Conservation (phyloP, 2,888 invertebrate genomes). For the Ormyrus rosae region DNA sequence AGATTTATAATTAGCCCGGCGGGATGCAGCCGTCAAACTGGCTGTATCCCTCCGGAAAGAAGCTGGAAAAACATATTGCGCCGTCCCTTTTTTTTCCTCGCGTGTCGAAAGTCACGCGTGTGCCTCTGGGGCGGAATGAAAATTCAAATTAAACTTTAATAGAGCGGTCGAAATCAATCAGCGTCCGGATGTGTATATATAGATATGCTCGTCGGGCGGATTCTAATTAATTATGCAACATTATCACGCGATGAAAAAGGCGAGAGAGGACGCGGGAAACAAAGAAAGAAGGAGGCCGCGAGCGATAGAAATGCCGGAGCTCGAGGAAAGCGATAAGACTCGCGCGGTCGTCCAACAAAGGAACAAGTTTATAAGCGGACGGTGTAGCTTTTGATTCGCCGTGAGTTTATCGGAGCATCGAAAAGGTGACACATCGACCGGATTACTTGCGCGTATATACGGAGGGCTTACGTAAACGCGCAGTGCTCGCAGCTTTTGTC, state of each 20-base stretch:
- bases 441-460: background rate
- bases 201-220: background rate
- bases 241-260: conserved; percentile 17
- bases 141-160: background rate
- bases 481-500: background rate
- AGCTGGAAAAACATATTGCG: background rate
- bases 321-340: conserved; percentile 31
- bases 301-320: background rate
- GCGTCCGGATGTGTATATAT: background rate
- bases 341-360: background rate
- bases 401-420: background rate
- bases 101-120: background rate
- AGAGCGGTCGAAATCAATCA: conserved; percentile 14
- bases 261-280: conserved; percentile 21
- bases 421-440: conserved; percentile 8
- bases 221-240: conserved; percentile 48
- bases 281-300: conserved; percentile 46
- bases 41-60: background rate
- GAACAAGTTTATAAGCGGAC: conserved; percentile 16
- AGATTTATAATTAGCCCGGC: no score
- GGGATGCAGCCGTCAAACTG: conserved; percentile 11
- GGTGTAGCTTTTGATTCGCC: conserved; percentile 33
- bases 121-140: background rate
- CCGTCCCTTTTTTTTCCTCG: background rate
- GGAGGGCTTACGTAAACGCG: conserved; percentile 13